Evolutionary conservation across 2,797 vertebrate species (phyloP).

Genomic region (Erpetoichthys calabaricus): DNA sequence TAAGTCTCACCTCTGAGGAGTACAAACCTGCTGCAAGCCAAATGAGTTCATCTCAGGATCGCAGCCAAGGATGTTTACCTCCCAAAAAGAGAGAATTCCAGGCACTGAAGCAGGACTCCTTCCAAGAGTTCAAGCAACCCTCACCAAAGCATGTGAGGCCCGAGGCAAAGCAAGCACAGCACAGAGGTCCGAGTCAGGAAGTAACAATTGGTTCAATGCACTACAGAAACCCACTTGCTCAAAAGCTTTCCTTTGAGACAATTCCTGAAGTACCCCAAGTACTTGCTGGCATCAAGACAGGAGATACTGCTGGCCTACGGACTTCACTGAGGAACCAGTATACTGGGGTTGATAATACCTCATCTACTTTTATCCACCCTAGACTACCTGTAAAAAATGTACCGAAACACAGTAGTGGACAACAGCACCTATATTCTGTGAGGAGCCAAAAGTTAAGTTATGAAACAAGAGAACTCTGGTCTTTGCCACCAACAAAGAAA

Average conservation of each 20-base stretch:
- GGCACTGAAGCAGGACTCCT: slow-evolving; percentile 41
- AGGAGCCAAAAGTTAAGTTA: too few species aligned
- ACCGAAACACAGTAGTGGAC: slow-evolving; percentile 22
- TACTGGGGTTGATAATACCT: slow-evolving; percentile 22
- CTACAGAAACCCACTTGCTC: too few species aligned
- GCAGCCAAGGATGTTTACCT: slow-evolving; percentile 62
- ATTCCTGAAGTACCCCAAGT: too few species aligned
- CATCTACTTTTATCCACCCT: slow-evolving; percentile 32
- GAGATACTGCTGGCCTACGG: slow-evolving; percentile 5
- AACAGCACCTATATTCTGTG: too few species aligned
- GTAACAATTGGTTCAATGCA: too few species aligned
- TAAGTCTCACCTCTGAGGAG: slow-evolving; percentile 42
- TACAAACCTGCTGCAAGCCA: slow-evolving; percentile 40
- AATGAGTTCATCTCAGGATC: slow-evolving; percentile 66
- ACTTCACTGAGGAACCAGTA: slow-evolving; percentile 48
- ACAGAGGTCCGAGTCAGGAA: slow-evolving; percentile 9
- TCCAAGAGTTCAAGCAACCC: slow-evolving; percentile 53
- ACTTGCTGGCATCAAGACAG: too few species aligned
- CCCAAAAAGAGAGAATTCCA: slow-evolving; percentile 63
- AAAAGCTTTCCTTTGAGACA: too few species aligned
- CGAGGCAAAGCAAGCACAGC: slow-evolving; percentile 38
- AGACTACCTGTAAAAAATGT: slow-evolving; percentile 42
- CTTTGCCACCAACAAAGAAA: slow-evolving; percentile 36
- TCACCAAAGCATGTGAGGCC: slow-evolving; percentile 31
- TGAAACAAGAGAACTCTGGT: slow-evolving; percentile 50